Evolutionary conservation across 2,797 vertebrate species (phyloP), one percentile per base, ranked within the genome.

Genomic region (Erethizon dorsatum): DNA sequence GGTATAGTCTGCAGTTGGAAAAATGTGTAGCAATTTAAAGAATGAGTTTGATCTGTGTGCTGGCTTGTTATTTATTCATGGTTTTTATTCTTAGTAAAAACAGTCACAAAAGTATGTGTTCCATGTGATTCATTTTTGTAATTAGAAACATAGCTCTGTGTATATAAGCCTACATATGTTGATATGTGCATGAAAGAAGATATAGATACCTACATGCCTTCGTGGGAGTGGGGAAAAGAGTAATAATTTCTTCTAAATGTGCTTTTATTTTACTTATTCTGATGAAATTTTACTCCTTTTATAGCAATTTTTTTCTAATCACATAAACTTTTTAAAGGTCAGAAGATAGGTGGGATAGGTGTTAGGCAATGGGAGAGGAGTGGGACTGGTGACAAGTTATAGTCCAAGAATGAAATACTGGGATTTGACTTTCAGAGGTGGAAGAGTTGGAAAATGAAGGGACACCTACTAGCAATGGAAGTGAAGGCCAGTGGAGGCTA

Each of bases 71-170:
- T 94, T 91, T 91, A 57, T 67, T 82, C 4, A 14, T 94, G 41
- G 56, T 45, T 88, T 88, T 96, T 71, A 80, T 67, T 91, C 91
- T 79, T 56, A 88, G 71, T 8, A 85, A 88, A 80, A 92, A 83
- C 85, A 83, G 18, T 69, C 54, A 56, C 0, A 11, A 54, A 79
- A 79, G 80, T 88, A 67, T 83, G 17, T 87, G 37, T 90, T 91
- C 5, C 26, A 5, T 59, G 47, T 87, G 67, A 89, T 65, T 94
- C 50, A 83, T 56, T 82, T 86, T 79, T 41, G 18, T 83, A 69
- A 75, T 80, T 78, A 80, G 90, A 41, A 67, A 86, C 83, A 24
- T 52, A 12, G 37, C 37, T 94, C 80, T 87, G 56, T 92, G 26
- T 82, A 18, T 93, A 1, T 75, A 83, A 82, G 65, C 57, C 96